Percentiles rank a stretch among this genome's conserved stretches.
Evolutionary conservation across 2,888 invertebrate species (phyloP).

Genomic region (Drosophila suboccidentalis): DNA sequence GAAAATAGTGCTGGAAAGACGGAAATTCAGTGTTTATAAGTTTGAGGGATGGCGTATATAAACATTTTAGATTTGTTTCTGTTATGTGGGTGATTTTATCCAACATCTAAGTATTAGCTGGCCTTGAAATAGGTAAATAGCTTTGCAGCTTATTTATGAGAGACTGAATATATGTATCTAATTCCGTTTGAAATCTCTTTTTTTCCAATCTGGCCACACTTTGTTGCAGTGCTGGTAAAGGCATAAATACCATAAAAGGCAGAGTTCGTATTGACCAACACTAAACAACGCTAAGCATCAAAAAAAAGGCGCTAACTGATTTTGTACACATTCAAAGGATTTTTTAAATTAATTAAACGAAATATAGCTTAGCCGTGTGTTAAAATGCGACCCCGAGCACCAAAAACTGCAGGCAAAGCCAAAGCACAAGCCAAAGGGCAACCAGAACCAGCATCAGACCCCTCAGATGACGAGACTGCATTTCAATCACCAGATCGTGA

Average conservation of each 20-base stretch:
- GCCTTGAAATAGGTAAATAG: too few relatives aligned
- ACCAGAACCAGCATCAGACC: background rate
- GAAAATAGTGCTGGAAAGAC: background rate
- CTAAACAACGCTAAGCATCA: background rate
- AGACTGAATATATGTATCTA: too few relatives aligned
- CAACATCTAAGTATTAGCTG: too few relatives aligned
- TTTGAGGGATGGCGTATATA: background rate
- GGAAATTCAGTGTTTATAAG: background rate
- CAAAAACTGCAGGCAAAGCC: background rate
- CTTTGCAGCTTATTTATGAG: too few relatives aligned
- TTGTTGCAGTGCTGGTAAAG: background rate
- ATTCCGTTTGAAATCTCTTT: too few relatives aligned
- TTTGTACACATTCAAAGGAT: background rate
- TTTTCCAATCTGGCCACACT: background rate
- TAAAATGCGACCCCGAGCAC: slow-evolving; percentile 27
- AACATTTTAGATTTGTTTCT: background rate
- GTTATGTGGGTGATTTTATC: too few relatives aligned
- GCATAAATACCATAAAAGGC: background rate
- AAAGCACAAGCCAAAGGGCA: slow-evolving; percentile 2
- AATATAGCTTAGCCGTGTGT: background rate
- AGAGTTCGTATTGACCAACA: slow-evolving; percentile 1
- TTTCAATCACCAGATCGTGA: slow-evolving; percentile 42
- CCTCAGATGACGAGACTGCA: slow-evolving; percentile 10
- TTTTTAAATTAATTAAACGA: background rate
- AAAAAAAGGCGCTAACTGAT: slow-evolving; percentile 20